Evolutionary conservation across 2,888 invertebrate species (phyloP).

Genomic region (Tetrapedia diversipes): DNA sequence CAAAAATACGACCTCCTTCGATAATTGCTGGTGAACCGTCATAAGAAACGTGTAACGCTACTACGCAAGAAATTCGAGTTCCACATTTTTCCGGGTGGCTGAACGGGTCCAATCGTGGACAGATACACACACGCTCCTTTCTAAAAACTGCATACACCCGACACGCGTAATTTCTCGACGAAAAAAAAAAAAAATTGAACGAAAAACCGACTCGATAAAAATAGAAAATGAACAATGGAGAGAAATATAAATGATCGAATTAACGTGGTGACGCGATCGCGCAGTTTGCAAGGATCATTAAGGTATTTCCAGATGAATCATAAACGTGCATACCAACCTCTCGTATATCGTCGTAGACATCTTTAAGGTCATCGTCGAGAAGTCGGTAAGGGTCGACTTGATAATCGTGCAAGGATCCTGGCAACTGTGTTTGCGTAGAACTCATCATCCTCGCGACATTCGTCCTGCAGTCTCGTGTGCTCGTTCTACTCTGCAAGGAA

Average conservation of each 20-base stretch:
- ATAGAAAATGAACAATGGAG: neutral
- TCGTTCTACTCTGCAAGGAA: conserved; percentile 73
- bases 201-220: neutral
- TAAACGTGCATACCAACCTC: conserved; percentile 85
- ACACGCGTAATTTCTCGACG: neutral
- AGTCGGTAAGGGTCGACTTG: conserved; percentile 94
- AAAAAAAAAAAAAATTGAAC: neutral
- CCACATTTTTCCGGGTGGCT: conserved; percentile 19
- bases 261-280: neutral
- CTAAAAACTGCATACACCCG: conserved; percentile 11
- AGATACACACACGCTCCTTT: neutral
- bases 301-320: neutral
- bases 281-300: neutral
- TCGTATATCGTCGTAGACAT: conserved; percentile 93
- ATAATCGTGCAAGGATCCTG: conserved; percentile 91
- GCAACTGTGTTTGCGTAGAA: conserved; percentile 91
- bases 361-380: conserved; percentile 93
- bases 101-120: conserved; percentile 8
- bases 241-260: neutral
- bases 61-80: conserved; percentile 1
- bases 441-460: conserved; percentile 84
- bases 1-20: neutral
- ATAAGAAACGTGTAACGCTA: neutral
- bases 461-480: conserved; percentile 70
- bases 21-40: neutral